Percentiles rank a stretch among this genome's conserved stretches.
Conservation (phyloP, 2,113 vertebrate species). For the Argyrosomus japonicus region DNA sequence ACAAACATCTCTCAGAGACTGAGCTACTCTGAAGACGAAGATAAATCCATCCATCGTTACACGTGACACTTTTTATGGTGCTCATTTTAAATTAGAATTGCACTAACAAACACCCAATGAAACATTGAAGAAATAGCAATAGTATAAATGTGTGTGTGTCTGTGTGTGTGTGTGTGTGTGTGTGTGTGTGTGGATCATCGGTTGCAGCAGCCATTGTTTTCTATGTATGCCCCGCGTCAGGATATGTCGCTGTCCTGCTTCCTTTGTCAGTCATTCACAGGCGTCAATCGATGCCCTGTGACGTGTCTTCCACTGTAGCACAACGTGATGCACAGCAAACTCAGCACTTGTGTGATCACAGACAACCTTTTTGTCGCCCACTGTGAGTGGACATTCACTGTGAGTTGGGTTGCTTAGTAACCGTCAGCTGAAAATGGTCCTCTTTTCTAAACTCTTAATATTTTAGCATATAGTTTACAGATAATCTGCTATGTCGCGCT, state of each 20-base stretch:
- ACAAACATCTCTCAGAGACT: background rate
- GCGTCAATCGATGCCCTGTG: background rate
- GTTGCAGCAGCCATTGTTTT: background rate
- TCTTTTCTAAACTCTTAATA: background rate
- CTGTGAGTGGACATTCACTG: background rate
- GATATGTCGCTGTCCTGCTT: background rate
- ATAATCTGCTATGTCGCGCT: background rate
- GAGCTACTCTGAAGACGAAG: background rate
- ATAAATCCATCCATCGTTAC: background rate
- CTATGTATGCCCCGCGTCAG: background rate
- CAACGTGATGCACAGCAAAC: too few species aligned
- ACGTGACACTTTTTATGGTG: background rate
- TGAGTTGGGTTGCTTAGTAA: background rate
- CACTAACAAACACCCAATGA: background rate
- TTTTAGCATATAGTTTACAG: background rate
- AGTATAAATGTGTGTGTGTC: background rate
- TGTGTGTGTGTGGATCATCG: too few species aligned
- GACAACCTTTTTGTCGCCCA: background rate
- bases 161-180: too few species aligned
- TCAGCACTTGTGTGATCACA: too few species aligned
- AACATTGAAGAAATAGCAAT: background rate
- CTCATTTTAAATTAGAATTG: background rate
- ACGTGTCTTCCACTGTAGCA: too few species aligned
- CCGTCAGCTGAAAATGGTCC: background rate
- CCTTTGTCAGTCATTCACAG: background rate